These are phyloP conservation scores for Alsophila aescularia DNA, from an alignment of 2,888 invertebrate species.

Conservation along the genomic window DNA sequence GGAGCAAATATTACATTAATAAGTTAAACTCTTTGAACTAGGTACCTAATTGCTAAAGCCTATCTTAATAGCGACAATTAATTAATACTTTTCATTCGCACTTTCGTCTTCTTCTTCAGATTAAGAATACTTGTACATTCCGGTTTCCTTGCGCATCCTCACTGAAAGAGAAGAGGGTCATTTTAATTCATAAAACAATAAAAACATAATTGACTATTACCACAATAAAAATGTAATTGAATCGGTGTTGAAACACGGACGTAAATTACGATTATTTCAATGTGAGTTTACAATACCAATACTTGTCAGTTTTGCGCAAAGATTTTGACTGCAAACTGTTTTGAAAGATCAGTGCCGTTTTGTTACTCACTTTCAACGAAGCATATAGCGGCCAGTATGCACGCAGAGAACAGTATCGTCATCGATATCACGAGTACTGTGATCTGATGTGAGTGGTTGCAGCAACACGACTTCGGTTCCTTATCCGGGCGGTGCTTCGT, in stretches of 20 bases:
- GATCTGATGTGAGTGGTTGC: slow-evolving; percentile 90
- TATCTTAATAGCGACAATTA: slow-evolving; percentile 27
- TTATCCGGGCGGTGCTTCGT: slow-evolving; percentile 86
- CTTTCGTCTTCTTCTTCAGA: not conserved
- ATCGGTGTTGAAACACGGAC: not conserved
- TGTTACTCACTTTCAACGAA: slow-evolving; percentile 92
- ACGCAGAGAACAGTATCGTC: slow-evolving; percentile 92
- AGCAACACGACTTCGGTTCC: slow-evolving; percentile 87
- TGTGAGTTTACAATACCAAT: slow-evolving; percentile 3
- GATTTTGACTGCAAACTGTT: not conserved
- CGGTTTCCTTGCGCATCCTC: slow-evolving; percentile 81
- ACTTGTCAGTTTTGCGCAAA: not conserved
- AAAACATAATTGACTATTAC: slow-evolving; percentile 1
- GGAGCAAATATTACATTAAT: slow-evolving; percentile 30
- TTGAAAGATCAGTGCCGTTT: slow-evolving; percentile 11
- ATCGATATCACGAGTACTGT: slow-evolving; percentile 92
- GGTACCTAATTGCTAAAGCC: slow-evolving; percentile 24
- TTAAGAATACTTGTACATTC: slow-evolving; percentile 80
- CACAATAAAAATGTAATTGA: slow-evolving; percentile 2
- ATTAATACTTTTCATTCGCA: slow-evolving; percentile 46
- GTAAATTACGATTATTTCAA: slow-evolving; percentile 21
- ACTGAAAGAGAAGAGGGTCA: slow-evolving; percentile 62
- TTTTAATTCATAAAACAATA: slow-evolving; percentile 8
- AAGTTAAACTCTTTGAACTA: slow-evolving; percentile 28
- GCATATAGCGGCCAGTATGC: slow-evolving; percentile 91